Evolutionary conservation across 2,888 invertebrate genomes (phyloP), one percentile per base, ranked within the genome.

Genomic region (Cabera pusaria): DNA sequence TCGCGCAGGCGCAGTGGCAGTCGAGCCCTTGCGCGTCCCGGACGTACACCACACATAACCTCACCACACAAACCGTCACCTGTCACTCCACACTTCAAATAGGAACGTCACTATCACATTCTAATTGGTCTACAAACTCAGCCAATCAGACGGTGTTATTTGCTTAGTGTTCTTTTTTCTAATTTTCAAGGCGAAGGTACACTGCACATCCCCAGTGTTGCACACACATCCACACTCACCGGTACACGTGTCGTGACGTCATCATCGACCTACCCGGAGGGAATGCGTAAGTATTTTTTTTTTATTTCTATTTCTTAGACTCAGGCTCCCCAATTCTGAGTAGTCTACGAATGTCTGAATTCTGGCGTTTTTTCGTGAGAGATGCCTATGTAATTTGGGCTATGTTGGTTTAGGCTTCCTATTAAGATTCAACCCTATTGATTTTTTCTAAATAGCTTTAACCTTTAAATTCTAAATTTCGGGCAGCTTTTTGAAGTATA

Each of bases 231-330:
- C 24, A 31, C 31, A 45, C 44, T 41, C 40, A 62, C 49, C 63
- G 57, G 64, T 68, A 72, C 81, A 78, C 79, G 78, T 80, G 79
- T 64, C 65, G 53, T 72, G 76, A 72, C 74, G 71, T 68, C 77
- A 75, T 52, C 41, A 22, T 46, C 60, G 57, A 59, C 62, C 69
- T 67, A 65, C 61, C 70, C 70, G 63, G 68, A 72, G 72, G 71
- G 66, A 67, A 54, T 41, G 45, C 40, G 82, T 83, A 65, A 81
- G 81, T 80, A 59, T 58, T 46, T 40, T 60, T 57, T 47, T 41
- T 47, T 46, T 38, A 48, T 45, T 51, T 36, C 27, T 50, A 44
- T 42, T 43, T 53, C 28, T 44, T 34, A 53, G 52, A 53, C 40
- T 51, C 53, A 55, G 49, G 32, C 10, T 9, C 19, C 39, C 26